These are phyloP conservation scores for Hirtodrosophila histrioides DNA, from an alignment of 2,888 invertebrate species.

Conservation along the genomic window DNA sequence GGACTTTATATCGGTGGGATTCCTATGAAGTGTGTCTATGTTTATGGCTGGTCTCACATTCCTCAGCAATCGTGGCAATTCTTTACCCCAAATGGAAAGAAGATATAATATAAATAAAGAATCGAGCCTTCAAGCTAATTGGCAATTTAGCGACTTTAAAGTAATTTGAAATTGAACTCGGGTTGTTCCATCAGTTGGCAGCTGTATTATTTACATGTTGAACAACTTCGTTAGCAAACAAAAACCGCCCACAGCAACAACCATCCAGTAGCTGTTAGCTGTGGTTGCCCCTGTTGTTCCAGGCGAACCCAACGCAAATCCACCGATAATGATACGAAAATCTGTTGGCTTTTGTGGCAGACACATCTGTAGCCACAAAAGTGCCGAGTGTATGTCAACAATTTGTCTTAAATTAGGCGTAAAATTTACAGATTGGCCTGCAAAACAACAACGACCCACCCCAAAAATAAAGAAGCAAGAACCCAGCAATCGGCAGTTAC, in stretches of 20 bases:
- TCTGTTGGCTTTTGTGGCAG: conserved; percentile 74
- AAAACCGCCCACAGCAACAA: conserved; percentile 40
- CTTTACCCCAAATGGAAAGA: background rate
- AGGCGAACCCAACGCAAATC: conserved; percentile 55
- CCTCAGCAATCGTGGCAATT: background rate
- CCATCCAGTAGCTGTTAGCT: conserved; percentile 1
- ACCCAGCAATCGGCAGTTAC: background rate
- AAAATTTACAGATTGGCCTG: conserved; percentile 79
- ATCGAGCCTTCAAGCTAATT: conserved; percentile 21
- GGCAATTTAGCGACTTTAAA: conserved; percentile 44
- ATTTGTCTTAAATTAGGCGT: conserved; percentile 83
- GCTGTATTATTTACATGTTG: conserved; percentile 41
- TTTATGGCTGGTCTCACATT: background rate
- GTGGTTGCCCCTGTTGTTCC: no score
- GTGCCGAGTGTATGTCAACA: conserved; percentile 73
- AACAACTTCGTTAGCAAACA: conserved; percentile 57
- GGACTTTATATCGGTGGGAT: background rate
- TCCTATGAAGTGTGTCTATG: background rate
- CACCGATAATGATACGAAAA: conserved; percentile 72
- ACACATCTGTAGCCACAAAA: conserved; percentile 28
- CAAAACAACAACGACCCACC: conserved; percentile 41
- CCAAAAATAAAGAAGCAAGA: conserved; percentile 5
- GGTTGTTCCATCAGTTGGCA: conserved; percentile 15
- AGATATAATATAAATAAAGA: background rate
- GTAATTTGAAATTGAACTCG: conserved; percentile 34